Conservation (phyloP, 2,113 vertebrate genomes). For the Mola mola region DNA sequence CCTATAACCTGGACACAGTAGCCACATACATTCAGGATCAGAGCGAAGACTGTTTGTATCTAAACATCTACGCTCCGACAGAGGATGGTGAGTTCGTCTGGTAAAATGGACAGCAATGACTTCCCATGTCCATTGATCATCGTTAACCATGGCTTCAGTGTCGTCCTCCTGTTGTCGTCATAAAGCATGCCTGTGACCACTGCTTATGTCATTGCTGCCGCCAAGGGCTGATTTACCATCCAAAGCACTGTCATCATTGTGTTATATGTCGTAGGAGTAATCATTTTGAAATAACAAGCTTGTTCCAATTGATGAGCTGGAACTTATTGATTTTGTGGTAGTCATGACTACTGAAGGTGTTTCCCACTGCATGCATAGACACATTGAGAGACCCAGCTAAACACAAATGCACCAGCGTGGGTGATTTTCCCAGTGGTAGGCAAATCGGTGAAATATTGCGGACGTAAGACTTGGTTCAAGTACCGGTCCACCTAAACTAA, state of each 20-base stretch:
- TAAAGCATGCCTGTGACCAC: slow-evolving; percentile 42
- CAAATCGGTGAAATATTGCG: slow-evolving; percentile 29
- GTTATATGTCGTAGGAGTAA: slow-evolving; percentile 17
- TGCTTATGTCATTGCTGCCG: slow-evolving; percentile 51
- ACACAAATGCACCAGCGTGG: not conserved
- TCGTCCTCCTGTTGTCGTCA: slow-evolving; percentile 40
- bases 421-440: slow-evolving; percentile 9
- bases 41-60: slow-evolving; percentile 90
- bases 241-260: slow-evolving; percentile 40
- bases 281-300: slow-evolving; percentile 18
- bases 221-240: slow-evolving; percentile 59
- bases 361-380: not conserved
- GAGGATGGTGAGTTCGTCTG: slow-evolving; percentile 91
- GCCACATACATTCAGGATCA: slow-evolving; percentile 92
- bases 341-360: not conserved
- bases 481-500: slow-evolving; percentile 36
- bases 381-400: slow-evolving; percentile 1
- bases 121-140: slow-evolving; percentile 24
- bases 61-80: slow-evolving; percentile 97
- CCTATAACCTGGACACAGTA: slow-evolving; percentile 98
- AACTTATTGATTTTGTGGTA: slow-evolving; percentile 10
- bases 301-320: slow-evolving; percentile 9
- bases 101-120: slow-evolving; percentile 19
- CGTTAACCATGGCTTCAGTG: slow-evolving; percentile 14
- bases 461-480: slow-evolving; percentile 34